A percentile compares a stretch with the other conserved stretches of the same genome.
Conservation (phyloP, 2,888 invertebrate genomes). For the Exocentrus adspersus region DNA sequence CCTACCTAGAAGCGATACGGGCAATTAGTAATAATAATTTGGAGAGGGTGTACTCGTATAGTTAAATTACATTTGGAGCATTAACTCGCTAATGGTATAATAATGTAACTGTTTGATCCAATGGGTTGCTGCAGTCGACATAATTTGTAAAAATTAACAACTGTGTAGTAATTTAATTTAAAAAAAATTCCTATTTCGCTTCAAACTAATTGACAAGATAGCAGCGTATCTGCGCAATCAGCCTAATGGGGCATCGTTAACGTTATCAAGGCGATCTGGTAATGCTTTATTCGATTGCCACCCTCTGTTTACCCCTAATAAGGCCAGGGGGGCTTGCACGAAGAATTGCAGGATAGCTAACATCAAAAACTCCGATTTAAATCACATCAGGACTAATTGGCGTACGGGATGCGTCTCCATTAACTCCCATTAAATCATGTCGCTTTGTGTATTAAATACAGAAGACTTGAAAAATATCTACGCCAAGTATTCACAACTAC, state of each 20-base stretch:
- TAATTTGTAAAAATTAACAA: too few relatives aligned
- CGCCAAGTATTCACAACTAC: too few relatives aligned
- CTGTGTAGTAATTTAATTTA: too few relatives aligned
- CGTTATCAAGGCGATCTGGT: conserved; percentile 51
- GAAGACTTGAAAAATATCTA: too few relatives aligned
- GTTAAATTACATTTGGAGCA: too few relatives aligned
- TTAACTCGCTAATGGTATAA: too few relatives aligned
- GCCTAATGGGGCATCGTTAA: conserved; percentile 54
- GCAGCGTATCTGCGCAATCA: conserved; percentile 44
- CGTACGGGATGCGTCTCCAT: conserved; percentile 37
- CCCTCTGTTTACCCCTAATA: conserved; percentile 52
- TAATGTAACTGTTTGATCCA: too few relatives aligned
- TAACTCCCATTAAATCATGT: conserved; percentile 36
- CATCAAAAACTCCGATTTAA: conserved; percentile 52
- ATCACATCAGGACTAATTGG: conserved; percentile 50
- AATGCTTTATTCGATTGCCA: conserved; percentile 50
- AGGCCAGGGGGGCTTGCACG: conserved; percentile 37
- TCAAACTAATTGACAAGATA: conserved; percentile 6
- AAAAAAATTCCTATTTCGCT: too few relatives aligned
- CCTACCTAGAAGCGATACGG: too few relatives aligned
- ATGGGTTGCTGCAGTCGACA: too few relatives aligned
- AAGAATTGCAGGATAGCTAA: conserved; percentile 37
- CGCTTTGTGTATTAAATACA: neutral
- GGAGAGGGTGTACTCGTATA: too few relatives aligned
- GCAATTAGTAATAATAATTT: too few relatives aligned